Base-by-base conservation (phyloP, 2,113 vertebrate genomes). In the Mustelus asterias region DNA sequence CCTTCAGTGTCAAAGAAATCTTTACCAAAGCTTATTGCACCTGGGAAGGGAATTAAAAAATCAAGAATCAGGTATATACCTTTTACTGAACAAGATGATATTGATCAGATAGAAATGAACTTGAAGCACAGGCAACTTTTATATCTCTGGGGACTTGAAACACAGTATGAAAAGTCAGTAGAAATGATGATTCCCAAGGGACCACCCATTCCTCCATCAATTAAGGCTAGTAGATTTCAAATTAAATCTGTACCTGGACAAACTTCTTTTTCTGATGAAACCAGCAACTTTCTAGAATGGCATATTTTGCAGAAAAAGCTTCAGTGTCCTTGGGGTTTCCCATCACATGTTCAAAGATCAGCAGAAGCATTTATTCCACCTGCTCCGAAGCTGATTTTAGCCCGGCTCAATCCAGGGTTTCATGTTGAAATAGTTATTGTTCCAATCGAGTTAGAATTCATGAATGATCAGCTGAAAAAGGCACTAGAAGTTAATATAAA, bases 81-180 rank as follows among this genome's bases (percentile, higher is more conserved):
- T 69, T 94, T 94, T 69, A 24, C 16, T n/a, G 65, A 70, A 58
- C 92, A 94, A 70, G 63, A 24, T 48, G 92, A 67, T 94, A 67
- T 94, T 94, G 92, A 94, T 94, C 63, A 9, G n/a, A 94, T 94
- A 94, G 92, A 69, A 37, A 94, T 69, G 92, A 94, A 94, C 92
- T 94, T 94, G 37, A 94, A 94, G 41, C 92, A 94, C 20, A 37
- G 37, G 67, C 63, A 94, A 44, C 16, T 94, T 94, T 70, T 69
- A 94, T 94, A 24, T 69, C 63, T 94, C 37, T 94, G 92, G 20
- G 92, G 92, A 94, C 37, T 69, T 94, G 92, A 94, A 94, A 94
- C 92, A 37, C 65, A 41, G 65, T 94, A 69, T 48, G 92, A 94
- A 41, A 94, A 94, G 37, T 94, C 92, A 44, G 44, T 94, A n/a